Percentiles rank a stretch among this genome's conserved stretches.
Conservation (phyloP, 1,140 invertebrate species). For the Antheraea mylitta region DNA sequence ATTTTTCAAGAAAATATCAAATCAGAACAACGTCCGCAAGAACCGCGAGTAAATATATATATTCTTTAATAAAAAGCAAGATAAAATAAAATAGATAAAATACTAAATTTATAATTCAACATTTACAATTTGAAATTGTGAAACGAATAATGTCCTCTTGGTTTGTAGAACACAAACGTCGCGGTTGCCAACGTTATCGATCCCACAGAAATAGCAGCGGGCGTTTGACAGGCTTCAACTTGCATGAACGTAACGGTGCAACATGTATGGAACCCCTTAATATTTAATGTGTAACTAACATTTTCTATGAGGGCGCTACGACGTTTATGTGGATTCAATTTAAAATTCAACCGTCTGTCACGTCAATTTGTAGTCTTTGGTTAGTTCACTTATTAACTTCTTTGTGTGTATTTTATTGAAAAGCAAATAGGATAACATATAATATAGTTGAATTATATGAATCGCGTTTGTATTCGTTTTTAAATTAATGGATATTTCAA, state of each 20-base stretch:
- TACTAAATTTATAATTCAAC: background rate
- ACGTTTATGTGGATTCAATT: background rate
- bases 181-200: background rate
- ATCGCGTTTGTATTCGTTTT: no score
- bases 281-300: conserved; percentile 2
- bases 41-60: no score
- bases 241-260: background rate
- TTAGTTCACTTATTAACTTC: background rate
- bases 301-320: background rate
- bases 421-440: no score
- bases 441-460: no score
- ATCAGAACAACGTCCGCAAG: no score
- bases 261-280: conserved; percentile 2
- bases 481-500: no score
- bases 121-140: background rate
- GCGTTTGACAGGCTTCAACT: background rate
- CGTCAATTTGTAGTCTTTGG: background rate
- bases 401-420: background rate
- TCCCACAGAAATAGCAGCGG: background rate
- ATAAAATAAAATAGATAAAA: background rate
- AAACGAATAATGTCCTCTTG: background rate
- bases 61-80: background rate
- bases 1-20: no score
- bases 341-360: background rate
- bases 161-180: background rate